These are phyloP conservation scores for Euclidia mi DNA, from an alignment of 2,888 invertebrate species.

Conservation along the genomic window DNA sequence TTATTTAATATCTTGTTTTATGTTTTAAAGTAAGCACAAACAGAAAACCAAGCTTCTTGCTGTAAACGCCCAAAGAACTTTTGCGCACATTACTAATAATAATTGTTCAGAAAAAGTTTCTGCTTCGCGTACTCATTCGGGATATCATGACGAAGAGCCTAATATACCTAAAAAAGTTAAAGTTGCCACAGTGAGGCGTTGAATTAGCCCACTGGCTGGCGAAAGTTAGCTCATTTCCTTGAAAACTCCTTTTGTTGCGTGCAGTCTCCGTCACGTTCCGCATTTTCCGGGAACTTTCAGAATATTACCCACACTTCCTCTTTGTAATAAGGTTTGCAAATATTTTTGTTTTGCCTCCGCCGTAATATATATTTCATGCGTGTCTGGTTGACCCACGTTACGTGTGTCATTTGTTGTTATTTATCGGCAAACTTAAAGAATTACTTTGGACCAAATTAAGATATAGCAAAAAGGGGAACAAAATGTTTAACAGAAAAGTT, in stretches of 20 bases:
- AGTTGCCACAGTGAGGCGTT: conserved; percentile 49
- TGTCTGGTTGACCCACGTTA: conserved; percentile 71
- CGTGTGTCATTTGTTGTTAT: conserved; percentile 51
- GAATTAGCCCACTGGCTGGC: conserved; percentile 68
- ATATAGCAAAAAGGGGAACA: conserved; percentile 20
- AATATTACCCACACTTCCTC: conserved; percentile 75
- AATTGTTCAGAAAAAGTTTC: conserved; percentile 38
- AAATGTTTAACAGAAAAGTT: conserved; percentile 12
- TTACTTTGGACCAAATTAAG: conserved; percentile 42
- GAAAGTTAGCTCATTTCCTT: conserved; percentile 85
- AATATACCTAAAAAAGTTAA: conserved; percentile 53
- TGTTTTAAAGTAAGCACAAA: conserved; percentile 22
- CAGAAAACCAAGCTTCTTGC: conserved; percentile 22
- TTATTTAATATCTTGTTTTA: no score
- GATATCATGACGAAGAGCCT: conserved; percentile 45
- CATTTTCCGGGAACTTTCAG: conserved; percentile 71
- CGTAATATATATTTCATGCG: conserved; percentile 77
- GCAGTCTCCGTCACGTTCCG: conserved; percentile 70
- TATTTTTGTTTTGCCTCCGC: conserved; percentile 72
- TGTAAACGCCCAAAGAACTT: conserved; percentile 37
- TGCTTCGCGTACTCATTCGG: conserved; percentile 23
- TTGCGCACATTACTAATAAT: conserved; percentile 30
- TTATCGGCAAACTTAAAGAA: conserved; percentile 47
- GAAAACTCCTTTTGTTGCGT: conserved; percentile 77
- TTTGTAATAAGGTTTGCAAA: conserved; percentile 79